A percentile compares a stretch with the other conserved stretches of the same genome.
phyloP scores from a whole-genome alignment of 2,113 vertebrate species.

The Uropsilus gracilis region DNA sequence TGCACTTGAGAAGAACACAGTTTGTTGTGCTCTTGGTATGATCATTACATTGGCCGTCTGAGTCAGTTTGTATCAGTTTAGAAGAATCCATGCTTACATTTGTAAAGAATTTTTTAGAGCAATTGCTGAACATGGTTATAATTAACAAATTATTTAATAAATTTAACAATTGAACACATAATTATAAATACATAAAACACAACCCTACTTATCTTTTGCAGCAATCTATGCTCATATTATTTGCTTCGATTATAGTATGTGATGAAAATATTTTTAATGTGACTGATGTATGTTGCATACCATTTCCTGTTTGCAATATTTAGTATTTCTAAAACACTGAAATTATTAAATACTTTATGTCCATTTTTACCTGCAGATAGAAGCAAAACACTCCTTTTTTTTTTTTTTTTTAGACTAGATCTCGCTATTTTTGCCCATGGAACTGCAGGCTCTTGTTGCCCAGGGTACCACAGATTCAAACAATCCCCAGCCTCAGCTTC shows the following conservation, averaged over 20 bases:
- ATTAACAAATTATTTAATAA: not conserved
- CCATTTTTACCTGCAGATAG: constrained; percentile 64
- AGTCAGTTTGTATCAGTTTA: not conserved
- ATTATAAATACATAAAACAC: not conserved
- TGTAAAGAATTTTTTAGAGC: not conserved
- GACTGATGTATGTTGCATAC: not conserved
- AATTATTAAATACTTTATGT: constrained; percentile 10
- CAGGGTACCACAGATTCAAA: too few relatives aligned
- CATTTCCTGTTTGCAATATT: not conserved
- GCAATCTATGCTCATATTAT: not conserved
- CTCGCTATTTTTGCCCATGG: too few relatives aligned
- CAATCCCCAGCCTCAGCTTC: too few relatives aligned
- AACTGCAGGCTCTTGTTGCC: too few relatives aligned
- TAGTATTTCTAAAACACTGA: not conserved
- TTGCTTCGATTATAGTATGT: not conserved
- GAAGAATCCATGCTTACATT: not conserved
- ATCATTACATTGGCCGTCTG: not conserved
- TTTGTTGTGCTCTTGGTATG: not conserved
- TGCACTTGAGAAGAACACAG: not conserved
- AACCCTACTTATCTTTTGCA: not conserved
- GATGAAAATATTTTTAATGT: not conserved
- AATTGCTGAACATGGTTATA: not conserved
- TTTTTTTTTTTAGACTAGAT: too few relatives aligned
- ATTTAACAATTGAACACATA: not conserved
- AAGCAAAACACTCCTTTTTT: constrained; percentile 70